Percentiles rank a stretch among this genome's conserved stretches.
These are phyloP conservation scores for Sylvicola fuscatus DNA, from an alignment of 2,888 invertebrate genomes.

Conservation along the genomic window DNA sequence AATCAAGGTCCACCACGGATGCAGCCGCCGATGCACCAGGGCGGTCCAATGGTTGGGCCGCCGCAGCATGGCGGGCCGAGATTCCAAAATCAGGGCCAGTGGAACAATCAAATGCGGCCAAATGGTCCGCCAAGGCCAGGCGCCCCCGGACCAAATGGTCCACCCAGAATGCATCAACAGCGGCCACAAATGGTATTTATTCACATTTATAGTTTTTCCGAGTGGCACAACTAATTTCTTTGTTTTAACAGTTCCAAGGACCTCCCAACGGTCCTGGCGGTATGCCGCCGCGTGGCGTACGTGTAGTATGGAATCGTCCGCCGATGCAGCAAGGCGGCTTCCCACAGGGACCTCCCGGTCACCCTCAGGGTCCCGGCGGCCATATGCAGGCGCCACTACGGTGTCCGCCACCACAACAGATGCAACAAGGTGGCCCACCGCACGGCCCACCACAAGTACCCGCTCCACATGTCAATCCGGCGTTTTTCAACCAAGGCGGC, in stretches of 20 bases:
- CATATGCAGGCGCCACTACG: constrained; percentile 45
- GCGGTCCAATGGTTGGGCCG: constrained; percentile 23
- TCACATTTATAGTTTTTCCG: background rate
- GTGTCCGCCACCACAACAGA: constrained; percentile 34
- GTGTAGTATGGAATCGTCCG: constrained; percentile 55
- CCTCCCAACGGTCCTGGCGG: constrained; percentile 22
- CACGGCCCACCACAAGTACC: constrained; percentile 35
- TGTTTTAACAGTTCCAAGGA: constrained; percentile 18
- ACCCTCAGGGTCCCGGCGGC: constrained; percentile 29
- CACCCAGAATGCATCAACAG: constrained; percentile 31
- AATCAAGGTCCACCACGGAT: constrained; percentile 39
- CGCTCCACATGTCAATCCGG: constrained; percentile 91
- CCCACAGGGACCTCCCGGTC: constrained; percentile 32
- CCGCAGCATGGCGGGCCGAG: constrained; percentile 34
- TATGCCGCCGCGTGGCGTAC: constrained; percentile 32
- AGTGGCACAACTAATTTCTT: background rate
- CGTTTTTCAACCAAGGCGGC: constrained; percentile 67
- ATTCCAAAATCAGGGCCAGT: constrained; percentile 25
- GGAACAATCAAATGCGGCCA: constrained; percentile 27
- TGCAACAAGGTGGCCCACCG: constrained; percentile 29
- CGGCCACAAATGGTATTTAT: constrained; percentile 33
- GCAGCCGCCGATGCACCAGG: constrained; percentile 39
- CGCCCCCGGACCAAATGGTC: constrained; percentile 25
- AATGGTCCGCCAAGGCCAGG: constrained; percentile 30
- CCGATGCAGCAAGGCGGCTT: constrained; percentile 43